Base-by-base conservation (phyloP, 1,140 invertebrate species). In the Lepidurus packardi region DNA sequence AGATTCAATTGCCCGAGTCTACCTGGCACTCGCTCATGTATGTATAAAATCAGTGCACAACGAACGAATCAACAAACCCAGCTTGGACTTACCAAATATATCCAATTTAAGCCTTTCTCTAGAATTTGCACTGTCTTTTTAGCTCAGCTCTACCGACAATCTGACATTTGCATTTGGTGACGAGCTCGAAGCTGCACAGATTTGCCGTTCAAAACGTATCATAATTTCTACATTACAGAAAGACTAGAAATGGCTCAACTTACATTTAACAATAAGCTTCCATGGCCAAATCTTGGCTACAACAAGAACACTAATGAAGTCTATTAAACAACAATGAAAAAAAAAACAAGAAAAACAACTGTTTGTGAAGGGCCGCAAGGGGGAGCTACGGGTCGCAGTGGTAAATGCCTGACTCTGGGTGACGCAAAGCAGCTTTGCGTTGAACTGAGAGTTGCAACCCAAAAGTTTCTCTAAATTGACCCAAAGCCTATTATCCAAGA, bases 1-100 rank as follows among this genome's bases (percentile, higher is more conserved):
- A 65, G 53, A 65, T 65, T 65, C 53, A 65, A 65, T 65, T 65
- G 53, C 53, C 53, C 21, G 53, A 13, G 21, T 65, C 53, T 65
- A 65, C 53, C 53, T 65, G 53, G 53, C 53, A 65, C 53, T 65
- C 53, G 53, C n/a, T 65, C 21, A 65, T 65, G 53, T 65, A n/a
- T 21, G 21, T n/a, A 16, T 65, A 21, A 65, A 65, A 65, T 65
- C 6, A n/a, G 53, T 65, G 16, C 21, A 34, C 34, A 34, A 34
- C 34, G 16, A 65, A 65, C n/a, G 21, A 65, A 65, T 65, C 53
- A 65, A 65, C 53, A 21, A 47, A 65, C 53, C 21, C 53, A 65
- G 53, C 53, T 65, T 65, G 53, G 21, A 8, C n/a, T 65, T n/a
- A 65, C 53, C 53, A 21, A 65, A 65, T 65, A 9, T 0, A 65